Conservation (phyloP, 1,140 invertebrate genomes). For the Spodoptera frugiperda region DNA sequence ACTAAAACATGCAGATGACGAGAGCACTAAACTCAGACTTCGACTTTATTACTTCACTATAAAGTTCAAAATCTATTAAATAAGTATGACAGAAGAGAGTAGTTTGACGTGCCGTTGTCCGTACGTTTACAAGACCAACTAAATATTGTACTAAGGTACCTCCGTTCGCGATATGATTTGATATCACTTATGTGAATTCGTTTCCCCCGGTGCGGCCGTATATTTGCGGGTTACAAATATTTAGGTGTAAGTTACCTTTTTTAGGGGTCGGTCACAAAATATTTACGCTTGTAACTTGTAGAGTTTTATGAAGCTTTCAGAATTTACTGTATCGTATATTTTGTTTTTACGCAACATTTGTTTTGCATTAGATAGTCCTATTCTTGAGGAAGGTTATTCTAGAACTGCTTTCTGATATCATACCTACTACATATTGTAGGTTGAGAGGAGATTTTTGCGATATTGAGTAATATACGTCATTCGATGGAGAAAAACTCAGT, state of each 20-base stretch:
- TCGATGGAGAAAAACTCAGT: too few species aligned
- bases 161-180: slow-evolving; percentile 26
- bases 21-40: slow-evolving; percentile 26
- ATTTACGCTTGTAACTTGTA: background rate
- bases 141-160: slow-evolving; percentile 17
- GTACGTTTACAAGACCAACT: slow-evolving; percentile 53
- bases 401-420: too few species aligned
- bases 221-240: background rate
- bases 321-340: background rate
- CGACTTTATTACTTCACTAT: too few species aligned
- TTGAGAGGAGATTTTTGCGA: too few species aligned
- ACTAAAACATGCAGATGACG: slow-evolving; percentile 57
- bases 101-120: background rate
- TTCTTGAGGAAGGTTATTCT: too few species aligned
- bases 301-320: background rate
- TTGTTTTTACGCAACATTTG: too few species aligned
- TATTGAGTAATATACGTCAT: too few species aligned
- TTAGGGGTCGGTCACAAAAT: background rate
- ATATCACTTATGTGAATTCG: slow-evolving; percentile 26
- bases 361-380: too few species aligned
- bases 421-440: too few species aligned
- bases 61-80: too few species aligned
- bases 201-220: background rate
- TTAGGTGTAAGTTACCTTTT: too few species aligned
- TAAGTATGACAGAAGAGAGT: too few species aligned